These are phyloP conservation scores for Rachycentron canadum DNA, from an alignment of 2,797 vertebrate genomes.

Conservation along the genomic window DNA sequence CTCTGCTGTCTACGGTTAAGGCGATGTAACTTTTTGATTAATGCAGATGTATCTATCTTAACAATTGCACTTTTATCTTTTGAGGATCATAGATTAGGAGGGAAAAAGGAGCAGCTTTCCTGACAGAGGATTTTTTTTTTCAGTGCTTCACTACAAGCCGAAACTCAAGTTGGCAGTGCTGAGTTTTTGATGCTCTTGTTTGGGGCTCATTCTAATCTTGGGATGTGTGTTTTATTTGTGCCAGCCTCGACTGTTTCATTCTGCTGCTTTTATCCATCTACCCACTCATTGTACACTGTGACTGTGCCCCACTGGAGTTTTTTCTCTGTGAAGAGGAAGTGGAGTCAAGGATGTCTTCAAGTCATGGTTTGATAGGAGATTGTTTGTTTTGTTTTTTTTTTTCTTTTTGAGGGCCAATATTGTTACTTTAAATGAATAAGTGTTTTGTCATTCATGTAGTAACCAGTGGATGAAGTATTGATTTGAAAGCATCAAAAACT, in stretches of 20 bases:
- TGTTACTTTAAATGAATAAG: constrained; percentile 63
- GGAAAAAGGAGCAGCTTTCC: constrained; percentile 49
- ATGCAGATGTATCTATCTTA: constrained; percentile 77
- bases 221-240: constrained; percentile 59
- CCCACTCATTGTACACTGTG: constrained; percentile 77
- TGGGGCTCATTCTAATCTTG: constrained; percentile 52
- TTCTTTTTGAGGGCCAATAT: constrained; percentile 40
- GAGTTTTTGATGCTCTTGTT: constrained; percentile 44
- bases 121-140: constrained; percentile 45
- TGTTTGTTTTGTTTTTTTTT: constrained; percentile 35
- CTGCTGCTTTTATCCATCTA: constrained; percentile 65
- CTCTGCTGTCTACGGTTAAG: constrained; percentile 53
- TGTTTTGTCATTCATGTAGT: constrained; percentile 72
- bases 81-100: constrained; percentile 62
- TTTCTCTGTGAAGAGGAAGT: constrained; percentile 42
- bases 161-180: constrained; percentile 43
- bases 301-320: constrained; percentile 67
- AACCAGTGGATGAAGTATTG: constrained; percentile 66
- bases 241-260: constrained; percentile 54
- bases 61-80: constrained; percentile 86
- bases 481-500: constrained; percentile 67
- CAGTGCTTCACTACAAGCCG: constrained; percentile 41
- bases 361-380: constrained; percentile 48
- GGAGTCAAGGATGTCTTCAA: constrained; percentile 41
- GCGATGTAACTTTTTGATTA: constrained; percentile 63